phyloP scores from a whole-genome alignment of 1,140 invertebrate genomes.

The Gonatopus flavifemur region DNA sequence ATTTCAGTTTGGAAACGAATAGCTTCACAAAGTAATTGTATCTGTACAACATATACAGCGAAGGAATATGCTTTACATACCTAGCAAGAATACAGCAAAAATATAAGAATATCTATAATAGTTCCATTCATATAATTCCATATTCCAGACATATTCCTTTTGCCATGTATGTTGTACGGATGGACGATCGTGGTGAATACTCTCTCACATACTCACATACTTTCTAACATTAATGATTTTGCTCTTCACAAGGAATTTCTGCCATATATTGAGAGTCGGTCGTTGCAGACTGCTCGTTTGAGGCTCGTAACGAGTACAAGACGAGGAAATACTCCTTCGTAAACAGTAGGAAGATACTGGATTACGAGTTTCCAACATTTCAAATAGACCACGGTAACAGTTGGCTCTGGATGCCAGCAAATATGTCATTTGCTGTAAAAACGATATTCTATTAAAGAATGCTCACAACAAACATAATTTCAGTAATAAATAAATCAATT shows the following conservation, averaged over 20 bases:
- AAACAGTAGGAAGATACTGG: neutral
- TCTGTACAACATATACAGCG: too few relatives aligned
- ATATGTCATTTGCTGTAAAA: neutral
- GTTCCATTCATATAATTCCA: too few relatives aligned
- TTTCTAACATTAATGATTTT: neutral
- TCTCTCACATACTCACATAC: neutral
- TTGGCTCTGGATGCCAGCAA: neutral
- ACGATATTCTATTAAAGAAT: neutral
- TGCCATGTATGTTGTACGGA: too few relatives aligned
- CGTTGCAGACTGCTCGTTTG: neutral
- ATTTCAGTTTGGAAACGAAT: too few relatives aligned
- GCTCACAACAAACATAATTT: neutral
- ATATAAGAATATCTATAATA: too few relatives aligned
- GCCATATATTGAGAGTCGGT: neutral
- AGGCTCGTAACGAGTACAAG: neutral
- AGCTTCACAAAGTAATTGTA: too few relatives aligned
- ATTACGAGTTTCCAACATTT: neutral
- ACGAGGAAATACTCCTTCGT: neutral
- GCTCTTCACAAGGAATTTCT: neutral
- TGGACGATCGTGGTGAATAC: too few relatives aligned
- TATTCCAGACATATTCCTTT: too few relatives aligned
- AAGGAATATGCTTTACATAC: too few relatives aligned
- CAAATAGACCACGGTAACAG: neutral
- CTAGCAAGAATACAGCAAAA: too few relatives aligned
- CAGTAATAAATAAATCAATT: neutral